A percentile compares a stretch with the other conserved stretches of the same genome.
phyloP scores from a whole-genome alignment of 2,888 invertebrate genomes.

The Lepidocyrtinus sp. region DNA sequence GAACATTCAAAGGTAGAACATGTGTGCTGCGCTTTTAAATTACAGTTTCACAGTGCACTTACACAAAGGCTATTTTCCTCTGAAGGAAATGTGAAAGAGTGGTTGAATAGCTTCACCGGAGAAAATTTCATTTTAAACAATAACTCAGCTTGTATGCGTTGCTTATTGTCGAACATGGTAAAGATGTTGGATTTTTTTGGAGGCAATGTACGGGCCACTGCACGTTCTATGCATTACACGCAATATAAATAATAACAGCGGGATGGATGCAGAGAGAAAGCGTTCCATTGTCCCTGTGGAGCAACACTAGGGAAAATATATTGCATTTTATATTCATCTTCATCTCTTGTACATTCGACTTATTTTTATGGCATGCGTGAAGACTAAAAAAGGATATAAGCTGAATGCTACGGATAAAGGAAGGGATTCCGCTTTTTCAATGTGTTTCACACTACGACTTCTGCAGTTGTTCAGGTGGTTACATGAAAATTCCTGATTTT shows the following conservation, averaged over 20 bases:
- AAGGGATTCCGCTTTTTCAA: not conserved
- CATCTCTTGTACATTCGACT: not conserved
- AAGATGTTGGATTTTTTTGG: not conserved
- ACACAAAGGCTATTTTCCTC: too few relatives aligned
- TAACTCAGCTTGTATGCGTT: not conserved
- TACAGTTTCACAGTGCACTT: too few relatives aligned
- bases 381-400: not conserved
- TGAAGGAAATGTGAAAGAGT: too few relatives aligned
- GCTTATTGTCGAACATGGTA: not conserved
- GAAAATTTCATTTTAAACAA: not conserved
- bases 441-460: not conserved
- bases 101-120: too few relatives aligned
- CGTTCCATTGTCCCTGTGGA: not conserved
- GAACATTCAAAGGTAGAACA: too few relatives aligned
- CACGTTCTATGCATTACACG: not conserved
- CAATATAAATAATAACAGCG: not conserved
- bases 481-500: constrained; percentile 58
- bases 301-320: not conserved
- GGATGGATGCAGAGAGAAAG: not conserved
- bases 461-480: constrained; percentile 41
- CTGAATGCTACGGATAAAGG: not conserved
- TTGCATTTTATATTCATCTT: not conserved
- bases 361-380: constrained; percentile 16
- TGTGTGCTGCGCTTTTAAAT: too few relatives aligned
- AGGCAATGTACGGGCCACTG: not conserved